Percentiles rank a stretch among this genome's conserved stretches.
These are phyloP conservation scores for Limenitis arthemis DNA, from an alignment of 2,888 invertebrate genomes.

Conservation along the genomic window DNA sequence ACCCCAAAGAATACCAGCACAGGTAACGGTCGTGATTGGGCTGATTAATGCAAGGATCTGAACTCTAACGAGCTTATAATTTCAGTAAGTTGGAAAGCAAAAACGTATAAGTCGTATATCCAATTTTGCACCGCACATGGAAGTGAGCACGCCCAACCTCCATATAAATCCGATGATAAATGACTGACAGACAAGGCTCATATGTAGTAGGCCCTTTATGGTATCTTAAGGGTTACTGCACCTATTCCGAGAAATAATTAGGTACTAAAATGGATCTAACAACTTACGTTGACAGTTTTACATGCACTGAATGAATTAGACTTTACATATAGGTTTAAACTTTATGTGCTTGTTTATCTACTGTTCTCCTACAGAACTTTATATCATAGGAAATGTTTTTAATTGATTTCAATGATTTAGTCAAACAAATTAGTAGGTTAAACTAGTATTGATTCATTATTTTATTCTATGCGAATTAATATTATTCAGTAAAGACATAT, in stretches of 20 bases:
- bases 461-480: too few relatives aligned
- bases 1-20: too few relatives aligned
- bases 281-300: constrained; percentile 16
- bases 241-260: constrained; percentile 21
- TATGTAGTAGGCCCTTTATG: constrained; percentile 18
- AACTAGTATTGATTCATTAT: too few relatives aligned
- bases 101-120: constrained; percentile 9
- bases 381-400: neutral
- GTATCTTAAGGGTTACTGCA: constrained; percentile 19
- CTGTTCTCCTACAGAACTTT: too few relatives aligned
- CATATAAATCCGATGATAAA: constrained; percentile 22
- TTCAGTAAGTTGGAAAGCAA: constrained; percentile 12
- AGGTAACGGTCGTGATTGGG: neutral
- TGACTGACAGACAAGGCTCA: constrained; percentile 16
- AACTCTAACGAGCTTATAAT: constrained; percentile 15
- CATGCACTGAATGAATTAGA: constrained; percentile 12
- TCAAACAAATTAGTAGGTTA: too few relatives aligned
- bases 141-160: constrained; percentile 13
- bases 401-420: neutral
- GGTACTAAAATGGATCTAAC: constrained; percentile 20
- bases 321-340: neutral
- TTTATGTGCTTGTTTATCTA: neutral
- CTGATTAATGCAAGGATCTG: constrained; percentile 7
- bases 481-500: too few relatives aligned
- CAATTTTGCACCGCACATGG: constrained; percentile 17